These are phyloP conservation scores for Alcedo atthis DNA, from an alignment of 2,797 vertebrate species.

Conservation along the genomic window DNA sequence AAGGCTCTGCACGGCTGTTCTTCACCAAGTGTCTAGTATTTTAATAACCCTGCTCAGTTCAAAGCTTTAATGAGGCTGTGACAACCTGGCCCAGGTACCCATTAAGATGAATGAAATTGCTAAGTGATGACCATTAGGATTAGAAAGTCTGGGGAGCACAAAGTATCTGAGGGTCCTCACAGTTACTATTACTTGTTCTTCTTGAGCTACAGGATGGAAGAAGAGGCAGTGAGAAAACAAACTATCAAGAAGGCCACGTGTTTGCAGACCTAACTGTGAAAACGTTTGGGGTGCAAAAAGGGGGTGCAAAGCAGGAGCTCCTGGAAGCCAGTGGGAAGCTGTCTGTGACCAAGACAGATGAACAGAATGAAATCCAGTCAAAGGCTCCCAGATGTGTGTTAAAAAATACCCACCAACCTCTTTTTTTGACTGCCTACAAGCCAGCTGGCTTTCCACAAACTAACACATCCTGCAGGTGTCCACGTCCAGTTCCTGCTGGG, in stretches of 20 bases:
- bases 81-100: not conserved
- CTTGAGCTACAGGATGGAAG: not conserved
- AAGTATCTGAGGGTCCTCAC: not conserved
- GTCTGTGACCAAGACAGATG: not conserved
- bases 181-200: not conserved
- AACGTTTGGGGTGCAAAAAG: not conserved
- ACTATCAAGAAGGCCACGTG: not conserved
- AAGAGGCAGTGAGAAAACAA: not conserved
- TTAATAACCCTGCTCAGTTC: not conserved
- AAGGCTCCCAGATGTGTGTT: not conserved
- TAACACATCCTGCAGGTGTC: not conserved
- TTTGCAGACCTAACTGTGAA: not conserved
- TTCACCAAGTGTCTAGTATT: not conserved
- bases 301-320: not conserved
- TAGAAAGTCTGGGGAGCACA: not conserved
- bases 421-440: not conserved
- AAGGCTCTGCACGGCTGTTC: not conserved
- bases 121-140: not conserved
- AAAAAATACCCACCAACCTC: not conserved
- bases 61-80: not conserved
- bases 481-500: not conserved
- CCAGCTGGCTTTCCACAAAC: slow-evolving; percentile 25
- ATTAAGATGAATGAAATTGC: not conserved
- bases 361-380: slow-evolving; percentile 1
- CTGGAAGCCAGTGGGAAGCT: not conserved